These are phyloP conservation scores for Eupeodes luniger DNA, from an alignment of 2,888 invertebrate species.

Conservation along the genomic window DNA sequence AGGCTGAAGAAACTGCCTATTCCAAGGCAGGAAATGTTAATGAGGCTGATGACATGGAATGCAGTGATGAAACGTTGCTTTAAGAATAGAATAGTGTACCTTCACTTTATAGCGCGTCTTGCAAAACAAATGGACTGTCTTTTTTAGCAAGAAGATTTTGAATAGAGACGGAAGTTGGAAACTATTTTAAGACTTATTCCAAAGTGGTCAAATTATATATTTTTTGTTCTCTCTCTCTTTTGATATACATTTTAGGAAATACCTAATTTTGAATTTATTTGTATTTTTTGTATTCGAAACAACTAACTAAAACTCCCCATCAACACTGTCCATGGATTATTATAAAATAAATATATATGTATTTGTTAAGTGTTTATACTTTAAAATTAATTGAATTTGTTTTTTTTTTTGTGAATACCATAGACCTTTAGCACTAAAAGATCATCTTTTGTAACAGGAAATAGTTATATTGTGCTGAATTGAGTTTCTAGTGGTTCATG, in stretches of 20 bases:
- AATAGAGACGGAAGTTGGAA: conserved; percentile 6
- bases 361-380: conserved; percentile 37
- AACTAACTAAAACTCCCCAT: background rate
- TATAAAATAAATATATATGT: conserved; percentile 39
- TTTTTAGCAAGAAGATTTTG: background rate
- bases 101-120: background rate
- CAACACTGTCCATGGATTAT: conserved; percentile 14
- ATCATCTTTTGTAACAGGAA: too few species aligned
- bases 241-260: conserved; percentile 32
- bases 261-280: background rate
- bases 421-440: too few species aligned
- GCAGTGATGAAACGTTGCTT: conserved; percentile 50
- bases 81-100: background rate
- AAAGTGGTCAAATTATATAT: conserved; percentile 40
- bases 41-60: conserved; percentile 60
- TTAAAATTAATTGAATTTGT: background rate
- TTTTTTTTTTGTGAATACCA: too few species aligned
- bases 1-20: conserved; percentile 40
- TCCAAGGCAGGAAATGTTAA: background rate
- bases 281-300: conserved; percentile 11
- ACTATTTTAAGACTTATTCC: conserved; percentile 14
- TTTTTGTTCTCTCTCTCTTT: conserved; percentile 9
- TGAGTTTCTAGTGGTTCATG: too few species aligned
- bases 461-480: too few species aligned
- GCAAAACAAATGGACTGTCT: conserved; percentile 1